Base-by-base conservation (phyloP, 2,797 vertebrate genomes). In the Peromyscus nudipes region DNA sequence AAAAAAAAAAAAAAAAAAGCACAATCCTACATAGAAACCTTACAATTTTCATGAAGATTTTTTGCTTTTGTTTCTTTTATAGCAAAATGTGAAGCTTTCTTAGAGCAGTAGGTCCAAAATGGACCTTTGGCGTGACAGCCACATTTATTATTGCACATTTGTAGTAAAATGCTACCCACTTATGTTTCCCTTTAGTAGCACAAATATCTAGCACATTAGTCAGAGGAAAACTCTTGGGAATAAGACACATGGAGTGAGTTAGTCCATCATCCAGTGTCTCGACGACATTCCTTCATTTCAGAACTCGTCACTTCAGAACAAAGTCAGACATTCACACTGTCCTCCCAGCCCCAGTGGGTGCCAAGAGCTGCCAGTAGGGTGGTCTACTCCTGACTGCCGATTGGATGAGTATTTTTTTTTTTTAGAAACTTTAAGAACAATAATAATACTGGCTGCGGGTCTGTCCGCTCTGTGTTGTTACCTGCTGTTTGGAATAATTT, bases 231-330 rank as follows among this genome's bases (percentile, higher is more conserved):
- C 69, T 91, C 49, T 69, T 91, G 65, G 90, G 77, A 95, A 34
- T 82, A 91, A 80, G 86, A 91, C 95, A 96, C 88, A 91, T 40
- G 93, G 93, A 95, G 85, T 67, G 73, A 89, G 71, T 97, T 92
- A 90, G 86, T 46, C 96, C 92, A 40, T 93, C 85, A 52, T 73
- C 62, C 79, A 27, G 5, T 73, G 76, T 86, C 95, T 89, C 57
- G 7, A 81, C 6, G 14, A 43, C 71, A 31, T 57, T 91, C 92
- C 71, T 67, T 87, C 81, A 82, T 86, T 62, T 96, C 67, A 65
- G 75, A 94, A 89, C 31, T 37, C 71, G 90, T 96, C 94, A 91
- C 91, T 89, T 55, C 86, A 89, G 84, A 95, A 80, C 83, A 86
- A 94, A 97, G 88, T 76, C 91, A 87, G 83, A 85, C 82, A 37